phyloP scores from a whole-genome alignment of 1,140 invertebrate genomes.

The Phortica variegata region DNA sequence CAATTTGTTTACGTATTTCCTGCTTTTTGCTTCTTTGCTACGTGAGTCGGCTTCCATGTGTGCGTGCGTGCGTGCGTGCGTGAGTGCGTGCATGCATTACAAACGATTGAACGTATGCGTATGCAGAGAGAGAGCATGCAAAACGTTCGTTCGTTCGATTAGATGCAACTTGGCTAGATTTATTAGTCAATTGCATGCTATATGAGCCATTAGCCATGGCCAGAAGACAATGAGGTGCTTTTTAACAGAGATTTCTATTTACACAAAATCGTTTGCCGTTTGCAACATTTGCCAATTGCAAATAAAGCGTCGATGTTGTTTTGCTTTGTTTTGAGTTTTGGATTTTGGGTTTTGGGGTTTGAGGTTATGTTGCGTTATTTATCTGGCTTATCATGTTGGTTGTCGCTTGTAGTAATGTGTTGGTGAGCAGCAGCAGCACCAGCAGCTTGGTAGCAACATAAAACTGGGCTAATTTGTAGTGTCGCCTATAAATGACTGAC shows the following conservation, averaged over 20 bases:
- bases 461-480: constrained; percentile 49
- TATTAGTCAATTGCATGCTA: constrained; percentile 24
- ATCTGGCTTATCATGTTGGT: background rate
- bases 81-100: constrained; percentile 19
- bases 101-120: background rate
- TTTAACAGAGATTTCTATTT: too few relatives aligned
- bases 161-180: constrained; percentile 28
- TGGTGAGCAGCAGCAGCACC: too few relatives aligned
- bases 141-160: constrained; percentile 4
- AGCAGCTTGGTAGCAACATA: constrained; percentile 15
- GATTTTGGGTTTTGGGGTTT: too few relatives aligned
- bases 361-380: too few relatives aligned
- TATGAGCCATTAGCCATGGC: constrained; percentile 13
- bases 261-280: too few relatives aligned
- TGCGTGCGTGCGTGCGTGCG: constrained; percentile 10
- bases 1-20: too few relatives aligned
- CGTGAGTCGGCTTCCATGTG: background rate
- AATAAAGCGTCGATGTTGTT: too few relatives aligned
- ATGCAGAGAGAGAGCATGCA: background rate
- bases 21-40: constrained; percentile 24
- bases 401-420: too few relatives aligned
- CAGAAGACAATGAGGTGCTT: too few relatives aligned
- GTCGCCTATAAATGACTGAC: constrained; percentile 31
- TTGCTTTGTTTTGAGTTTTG: background rate
- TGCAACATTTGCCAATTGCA: too few relatives aligned